Evolutionary conservation across 2,113 vertebrate species (phyloP), one percentile per base, ranked within the genome.

Genomic region (Lathamus discolor): DNA sequence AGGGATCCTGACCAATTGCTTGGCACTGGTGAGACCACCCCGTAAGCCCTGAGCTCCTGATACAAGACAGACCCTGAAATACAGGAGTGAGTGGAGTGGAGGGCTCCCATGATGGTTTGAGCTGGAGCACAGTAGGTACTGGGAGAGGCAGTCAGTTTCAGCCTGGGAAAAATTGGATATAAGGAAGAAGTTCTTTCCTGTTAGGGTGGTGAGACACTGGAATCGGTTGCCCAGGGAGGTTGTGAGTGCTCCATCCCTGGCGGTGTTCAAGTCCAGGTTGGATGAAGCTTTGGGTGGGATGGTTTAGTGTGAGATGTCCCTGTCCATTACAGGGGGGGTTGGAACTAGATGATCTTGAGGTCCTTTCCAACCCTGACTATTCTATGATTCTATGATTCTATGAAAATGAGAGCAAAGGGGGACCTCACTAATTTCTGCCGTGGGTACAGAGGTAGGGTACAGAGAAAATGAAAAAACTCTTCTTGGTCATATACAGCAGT

Each of bases 151-250:
- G 14, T 3, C 18, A 77, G 5, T 3, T 80, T 46, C 11, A 54
- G 0, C 6, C 0, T 27, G 8, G 2, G 19, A 15, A 90, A 51
- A n/a, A n/a, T n/a, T n/a, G n/a, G n/a, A n/a, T n/a, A n/a, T n/a
- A n/a, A n/a, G n/a, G n/a, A n/a, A n/a, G n/a, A n/a, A n/a, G n/a
- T n/a, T n/a, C n/a, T n/a, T n/a, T n/a, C n/a, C n/a, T n/a, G n/a
- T n/a, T n/a, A n/a, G n/a, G n/a, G n/a, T n/a, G n/a, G n/a, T n/a
- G n/a, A n/a, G n/a, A n/a, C n/a, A n/a, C n/a, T n/a, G n/a, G n/a
- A n/a, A n/a, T n/a, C n/a, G n/a, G n/a, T n/a, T n/a, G n/a, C n/a
- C n/a, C n/a, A n/a, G n/a, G n/a, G n/a, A n/a, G n/a, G n/a, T n/a
- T n/a, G n/a, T n/a, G n/a, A n/a, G n/a, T n/a, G n/a, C n/a, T n/a